phyloP scores from a whole-genome alignment of 2,888 invertebrate species.

The Globia sparganii region DNA sequence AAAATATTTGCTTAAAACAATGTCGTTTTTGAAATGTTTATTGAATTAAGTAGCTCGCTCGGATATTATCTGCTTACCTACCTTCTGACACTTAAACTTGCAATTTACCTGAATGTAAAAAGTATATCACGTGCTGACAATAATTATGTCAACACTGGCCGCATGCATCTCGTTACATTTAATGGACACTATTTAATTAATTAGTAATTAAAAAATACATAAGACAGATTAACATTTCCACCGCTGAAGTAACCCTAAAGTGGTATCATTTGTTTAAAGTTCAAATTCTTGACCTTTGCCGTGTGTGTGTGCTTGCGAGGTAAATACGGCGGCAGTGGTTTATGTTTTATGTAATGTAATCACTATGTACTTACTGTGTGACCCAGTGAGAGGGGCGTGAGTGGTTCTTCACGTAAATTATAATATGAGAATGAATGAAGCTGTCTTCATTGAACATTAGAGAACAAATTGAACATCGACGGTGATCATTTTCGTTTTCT shows the following conservation, averaged over 20 bases:
- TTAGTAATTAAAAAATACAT: conserved; percentile 20
- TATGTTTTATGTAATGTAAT: conserved; percentile 2
- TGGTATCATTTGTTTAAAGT: conserved; percentile 63
- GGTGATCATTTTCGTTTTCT: conserved; percentile 6
- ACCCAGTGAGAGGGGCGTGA: conserved; percentile 4
- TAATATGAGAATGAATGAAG: conserved; percentile 28
- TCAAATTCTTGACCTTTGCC: conserved; percentile 60
- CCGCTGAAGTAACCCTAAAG: conserved; percentile 24
- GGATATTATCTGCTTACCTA: background rate
- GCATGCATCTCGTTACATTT: conserved; percentile 15
- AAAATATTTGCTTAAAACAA: background rate
- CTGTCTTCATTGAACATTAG: conserved; percentile 13
- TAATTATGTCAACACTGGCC: background rate
- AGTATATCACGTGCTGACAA: background rate
- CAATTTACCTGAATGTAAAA: background rate
- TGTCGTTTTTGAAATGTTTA: background rate
- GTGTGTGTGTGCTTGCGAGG: background rate
- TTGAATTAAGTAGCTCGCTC: background rate
- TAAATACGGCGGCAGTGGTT: conserved; percentile 12
- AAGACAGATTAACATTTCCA: conserved; percentile 33
- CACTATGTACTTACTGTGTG: background rate
- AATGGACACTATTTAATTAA: conserved; percentile 21
- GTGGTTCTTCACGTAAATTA: background rate
- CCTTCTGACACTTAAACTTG: background rate
- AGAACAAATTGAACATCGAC: no score